Evolutionary conservation across 2,797 vertebrate genomes (phyloP).

Genomic region (Thripadectes ignobilis): DNA sequence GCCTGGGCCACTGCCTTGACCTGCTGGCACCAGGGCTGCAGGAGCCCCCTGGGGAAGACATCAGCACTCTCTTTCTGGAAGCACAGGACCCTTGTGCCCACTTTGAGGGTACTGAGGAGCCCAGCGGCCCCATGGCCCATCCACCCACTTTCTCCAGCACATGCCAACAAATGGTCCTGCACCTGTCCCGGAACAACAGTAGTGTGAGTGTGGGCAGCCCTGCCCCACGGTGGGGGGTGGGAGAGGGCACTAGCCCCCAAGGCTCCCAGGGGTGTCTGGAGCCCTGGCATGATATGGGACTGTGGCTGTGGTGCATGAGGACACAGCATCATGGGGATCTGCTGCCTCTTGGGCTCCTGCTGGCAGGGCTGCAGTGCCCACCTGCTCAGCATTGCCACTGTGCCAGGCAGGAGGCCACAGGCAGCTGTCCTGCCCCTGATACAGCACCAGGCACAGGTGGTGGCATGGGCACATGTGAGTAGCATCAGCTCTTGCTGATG

Average conservation of each 20-base stretch:
- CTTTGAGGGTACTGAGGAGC: slow-evolving; percentile 70
- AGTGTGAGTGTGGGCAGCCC: slow-evolving; percentile 73
- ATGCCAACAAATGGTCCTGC: slow-evolving; percentile 76
- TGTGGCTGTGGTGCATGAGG: background rate
- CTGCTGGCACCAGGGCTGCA: slow-evolving; percentile 75
- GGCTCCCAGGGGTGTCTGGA: background rate
- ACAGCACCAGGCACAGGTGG: background rate
- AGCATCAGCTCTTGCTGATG: fast-evolving
- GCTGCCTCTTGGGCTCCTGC: background rate
- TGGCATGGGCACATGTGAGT: fast-evolving
- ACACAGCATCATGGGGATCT: background rate
- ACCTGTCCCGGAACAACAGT: slow-evolving; percentile 72
- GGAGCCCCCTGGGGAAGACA: background rate
- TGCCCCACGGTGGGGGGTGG: background rate
- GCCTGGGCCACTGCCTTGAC: slow-evolving; percentile 78
- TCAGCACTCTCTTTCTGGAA: slow-evolving; percentile 73
- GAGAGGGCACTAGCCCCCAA: background rate
- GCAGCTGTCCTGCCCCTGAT: slow-evolving; percentile 37
- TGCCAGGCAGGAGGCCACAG: background rate
- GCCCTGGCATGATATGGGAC: background rate
- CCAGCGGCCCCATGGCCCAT: slow-evolving; percentile 74
- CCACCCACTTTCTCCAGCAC: slow-evolving; percentile 81
- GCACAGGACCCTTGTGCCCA: slow-evolving; percentile 71
- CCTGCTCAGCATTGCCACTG: fast-evolving
- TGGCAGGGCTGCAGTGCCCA: fast-evolving